These are phyloP conservation scores for Mormoops blainvillei DNA, from an alignment of 2,113 vertebrate species.

Conservation along the genomic window DNA sequence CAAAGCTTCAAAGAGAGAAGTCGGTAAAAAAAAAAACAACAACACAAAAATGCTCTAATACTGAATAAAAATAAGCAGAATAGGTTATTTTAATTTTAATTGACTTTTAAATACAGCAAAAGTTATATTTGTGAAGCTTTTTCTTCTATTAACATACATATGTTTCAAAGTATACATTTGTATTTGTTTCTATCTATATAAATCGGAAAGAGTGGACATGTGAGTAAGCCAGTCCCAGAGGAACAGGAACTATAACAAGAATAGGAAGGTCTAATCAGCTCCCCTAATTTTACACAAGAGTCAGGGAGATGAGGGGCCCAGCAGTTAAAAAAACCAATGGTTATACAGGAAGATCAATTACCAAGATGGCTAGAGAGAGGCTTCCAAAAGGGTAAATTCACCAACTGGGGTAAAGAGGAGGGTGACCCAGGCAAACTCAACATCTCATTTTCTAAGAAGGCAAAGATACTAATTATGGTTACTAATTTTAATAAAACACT, in stretches of 20 bases:
- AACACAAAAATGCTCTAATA: neutral
- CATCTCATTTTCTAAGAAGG: neutral
- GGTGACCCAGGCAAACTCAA: neutral
- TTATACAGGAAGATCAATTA: neutral
- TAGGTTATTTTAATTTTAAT: neutral
- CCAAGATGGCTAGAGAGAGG: neutral
- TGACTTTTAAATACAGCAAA: neutral
- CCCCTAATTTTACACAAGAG: neutral
- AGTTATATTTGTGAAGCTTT: neutral
- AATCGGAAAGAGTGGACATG: neutral
- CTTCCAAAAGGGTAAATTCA: neutral
- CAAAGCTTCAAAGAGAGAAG: neutral
- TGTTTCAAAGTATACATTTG: neutral
- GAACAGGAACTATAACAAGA: neutral
- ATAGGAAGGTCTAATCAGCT: neutral
- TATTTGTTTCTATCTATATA: neutral
- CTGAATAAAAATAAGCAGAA: neutral
- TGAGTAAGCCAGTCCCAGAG: neutral
- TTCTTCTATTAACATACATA: neutral
- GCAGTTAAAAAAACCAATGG: neutral
- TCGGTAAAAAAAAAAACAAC: neutral
- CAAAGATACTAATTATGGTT: neutral
- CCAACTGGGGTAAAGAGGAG: neutral
- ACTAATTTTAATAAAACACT: neutral
- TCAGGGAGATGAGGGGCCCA: rapidly evolving